Conservation (phyloP, 2,888 invertebrate genomes). For the Dryadula phaetusa region DNA sequence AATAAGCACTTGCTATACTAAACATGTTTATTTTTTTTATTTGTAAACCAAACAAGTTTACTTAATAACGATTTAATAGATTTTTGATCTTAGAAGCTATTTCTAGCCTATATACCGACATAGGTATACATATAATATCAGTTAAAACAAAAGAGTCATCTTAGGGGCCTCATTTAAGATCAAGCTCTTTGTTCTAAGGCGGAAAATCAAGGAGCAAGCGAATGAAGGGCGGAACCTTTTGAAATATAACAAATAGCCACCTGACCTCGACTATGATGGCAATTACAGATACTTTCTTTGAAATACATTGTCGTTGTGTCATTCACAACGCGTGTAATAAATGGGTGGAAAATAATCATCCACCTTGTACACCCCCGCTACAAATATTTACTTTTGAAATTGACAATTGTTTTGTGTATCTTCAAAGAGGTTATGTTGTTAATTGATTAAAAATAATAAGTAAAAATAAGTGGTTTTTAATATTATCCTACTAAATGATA, state of each 20-base stretch:
- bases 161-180: conserved; percentile 60
- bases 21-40: too few relatives aligned
- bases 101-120: conserved; percentile 22
- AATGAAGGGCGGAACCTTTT: conserved; percentile 64
- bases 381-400: conserved; percentile 18
- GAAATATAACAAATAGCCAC: conserved; percentile 62
- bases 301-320: conserved; percentile 61
- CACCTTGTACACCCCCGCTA: conserved; percentile 4
- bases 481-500: too few relatives aligned
- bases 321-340: conserved; percentile 36
- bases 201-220: conserved; percentile 65
- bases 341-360: conserved; percentile 16
- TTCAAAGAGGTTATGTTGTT: not conserved
- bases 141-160: conserved; percentile 57
- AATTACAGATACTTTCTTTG: conserved; percentile 70
- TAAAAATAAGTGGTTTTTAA: too few relatives aligned
- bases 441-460: too few relatives aligned
- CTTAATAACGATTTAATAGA: conserved; percentile 6
- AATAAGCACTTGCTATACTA: too few relatives aligned
- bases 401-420: conserved; percentile 10
- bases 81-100: conserved; percentile 20
- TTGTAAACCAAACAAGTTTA: too few relatives aligned
- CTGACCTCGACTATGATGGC: conserved; percentile 61
- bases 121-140: conserved; percentile 32
- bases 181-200: conserved; percentile 64